These are phyloP conservation scores for Syndactyla subalaris DNA, from an alignment of 2,797 vertebrate species.

Conservation along the genomic window DNA sequence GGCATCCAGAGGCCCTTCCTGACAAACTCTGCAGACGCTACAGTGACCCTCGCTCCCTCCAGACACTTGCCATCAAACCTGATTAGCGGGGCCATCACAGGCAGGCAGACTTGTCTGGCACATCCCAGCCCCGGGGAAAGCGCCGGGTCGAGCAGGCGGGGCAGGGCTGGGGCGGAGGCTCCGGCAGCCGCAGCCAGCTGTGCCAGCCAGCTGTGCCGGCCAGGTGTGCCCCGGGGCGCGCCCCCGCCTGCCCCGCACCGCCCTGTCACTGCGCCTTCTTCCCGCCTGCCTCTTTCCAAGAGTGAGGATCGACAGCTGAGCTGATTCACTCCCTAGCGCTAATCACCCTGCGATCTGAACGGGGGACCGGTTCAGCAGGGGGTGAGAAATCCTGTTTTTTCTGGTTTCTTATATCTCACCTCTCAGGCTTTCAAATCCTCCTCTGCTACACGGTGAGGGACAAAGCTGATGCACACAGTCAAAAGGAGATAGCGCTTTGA, in stretches of 20 bases:
- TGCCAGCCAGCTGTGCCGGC: no score
- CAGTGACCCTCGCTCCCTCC: background rate
- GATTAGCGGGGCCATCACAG: background rate
- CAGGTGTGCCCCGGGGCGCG: fast-evolving
- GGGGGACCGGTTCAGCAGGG: background rate
- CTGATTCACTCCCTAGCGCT: background rate
- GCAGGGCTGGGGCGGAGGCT: background rate
- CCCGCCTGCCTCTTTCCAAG: background rate
- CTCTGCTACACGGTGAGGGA: background rate
- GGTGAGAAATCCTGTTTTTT: background rate
- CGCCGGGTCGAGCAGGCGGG: background rate
- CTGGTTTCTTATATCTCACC: background rate
- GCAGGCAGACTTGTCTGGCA: background rate
- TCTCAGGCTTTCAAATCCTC: background rate
- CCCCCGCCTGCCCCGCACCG: background rate
- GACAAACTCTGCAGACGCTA: background rate
- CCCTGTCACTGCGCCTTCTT: fast-evolving
- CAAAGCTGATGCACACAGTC: background rate
- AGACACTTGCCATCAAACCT: background rate
- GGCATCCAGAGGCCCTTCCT: background rate
- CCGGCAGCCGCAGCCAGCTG: background rate
- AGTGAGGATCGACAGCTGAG: background rate
- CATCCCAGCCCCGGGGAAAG: background rate
- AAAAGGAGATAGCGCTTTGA: background rate
- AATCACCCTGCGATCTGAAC: fast-evolving